These are phyloP conservation scores for Theonella swinhoei DNA, from an alignment of 37 sponge, comb jelly and placozoan species.

Conservation along the genomic window DNA sequence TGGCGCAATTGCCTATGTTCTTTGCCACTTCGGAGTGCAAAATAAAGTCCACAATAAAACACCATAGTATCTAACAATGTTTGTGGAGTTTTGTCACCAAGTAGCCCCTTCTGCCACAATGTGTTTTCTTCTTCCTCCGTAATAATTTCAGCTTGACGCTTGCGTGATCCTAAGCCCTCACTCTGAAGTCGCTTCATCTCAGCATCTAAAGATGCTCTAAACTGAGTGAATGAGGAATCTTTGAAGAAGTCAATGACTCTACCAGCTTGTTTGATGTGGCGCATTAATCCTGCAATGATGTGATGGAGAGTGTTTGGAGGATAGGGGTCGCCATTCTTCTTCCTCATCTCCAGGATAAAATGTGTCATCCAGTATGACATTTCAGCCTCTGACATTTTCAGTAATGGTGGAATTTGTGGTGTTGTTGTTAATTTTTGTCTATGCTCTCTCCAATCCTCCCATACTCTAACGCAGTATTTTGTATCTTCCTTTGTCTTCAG, in stretches of 20 bases:
- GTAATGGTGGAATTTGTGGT: background rate
- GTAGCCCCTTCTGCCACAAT: slow-evolving; percentile 9
- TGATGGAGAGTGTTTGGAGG: background rate
- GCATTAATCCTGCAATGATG: background rate
- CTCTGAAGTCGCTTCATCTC: slow-evolving; percentile 50
- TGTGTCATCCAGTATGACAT: background rate
- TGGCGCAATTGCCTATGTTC: slow-evolving; percentile 36
- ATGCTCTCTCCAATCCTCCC: slow-evolving; percentile 12
- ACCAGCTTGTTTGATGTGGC: background rate
- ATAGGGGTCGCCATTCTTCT: background rate
- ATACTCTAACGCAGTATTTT: slow-evolving; percentile 14
- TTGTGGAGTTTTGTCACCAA: slow-evolving; percentile 13
- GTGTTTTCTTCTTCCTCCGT: slow-evolving; percentile 25
- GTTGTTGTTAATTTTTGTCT: background rate
- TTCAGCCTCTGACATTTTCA: background rate
- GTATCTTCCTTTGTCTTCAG: slow-evolving; percentile 5
- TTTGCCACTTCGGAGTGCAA: slow-evolving; percentile 29
- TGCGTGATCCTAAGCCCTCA: background rate
- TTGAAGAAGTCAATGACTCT: slow-evolving; percentile 16
- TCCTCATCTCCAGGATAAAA: slow-evolving; percentile 11
- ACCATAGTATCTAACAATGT: slow-evolving; percentile 38
- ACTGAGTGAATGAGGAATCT: slow-evolving; percentile 13
- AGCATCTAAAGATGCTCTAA: slow-evolving; percentile 31
- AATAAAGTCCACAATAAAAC: slow-evolving; percentile 28
- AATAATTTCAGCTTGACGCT: slow-evolving; percentile 30